A percentile compares a stretch with the other conserved stretches of the same genome.
Conservation (phyloP, 2,113 vertebrate species). For the Narcine bancroftii region DNA sequence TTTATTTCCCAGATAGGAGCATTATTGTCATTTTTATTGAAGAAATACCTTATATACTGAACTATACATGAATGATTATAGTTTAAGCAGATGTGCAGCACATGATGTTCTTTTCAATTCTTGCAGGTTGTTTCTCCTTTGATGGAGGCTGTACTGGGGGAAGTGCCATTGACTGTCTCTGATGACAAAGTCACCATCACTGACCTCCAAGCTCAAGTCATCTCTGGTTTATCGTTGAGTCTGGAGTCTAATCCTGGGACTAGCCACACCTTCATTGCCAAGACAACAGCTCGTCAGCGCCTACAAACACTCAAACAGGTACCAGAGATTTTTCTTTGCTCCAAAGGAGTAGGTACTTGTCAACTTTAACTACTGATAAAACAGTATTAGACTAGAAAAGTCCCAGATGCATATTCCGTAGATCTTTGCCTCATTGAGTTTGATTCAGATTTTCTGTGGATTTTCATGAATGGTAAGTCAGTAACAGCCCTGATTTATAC, state of each 20-base stretch:
- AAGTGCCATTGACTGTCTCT: conserved; percentile 72
- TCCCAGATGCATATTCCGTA: not conserved
- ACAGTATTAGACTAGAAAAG: not conserved
- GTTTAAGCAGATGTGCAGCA: not conserved
- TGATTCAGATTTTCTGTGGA: not conserved
- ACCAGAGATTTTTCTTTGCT: conserved; percentile 11
- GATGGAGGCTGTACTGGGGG: conserved; percentile 78
- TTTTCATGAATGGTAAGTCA: not conserved
- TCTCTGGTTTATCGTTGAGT: conserved; percentile 77
- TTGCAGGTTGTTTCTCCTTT: conserved; percentile 86
- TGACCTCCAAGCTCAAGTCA: conserved; percentile 76
- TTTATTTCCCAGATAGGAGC: not conserved
- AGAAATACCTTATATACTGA: not conserved
- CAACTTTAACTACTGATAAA: not conserved
- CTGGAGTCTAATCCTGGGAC: conserved; percentile 87
- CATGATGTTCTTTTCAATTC: conserved; percentile 7
- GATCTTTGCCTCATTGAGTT: not conserved
- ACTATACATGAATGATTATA: not conserved
- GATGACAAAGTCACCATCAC: conserved; percentile 95
- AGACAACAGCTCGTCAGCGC: conserved; percentile 74
- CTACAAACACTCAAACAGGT: conserved; percentile 85
- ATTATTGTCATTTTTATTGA: not conserved
- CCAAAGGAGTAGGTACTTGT: not conserved
- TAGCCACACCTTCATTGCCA: conserved; percentile 92
- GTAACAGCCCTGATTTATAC: no score